phyloP scores from a whole-genome alignment of 2,113 vertebrate species.

The Brachirus orientalis region DNA sequence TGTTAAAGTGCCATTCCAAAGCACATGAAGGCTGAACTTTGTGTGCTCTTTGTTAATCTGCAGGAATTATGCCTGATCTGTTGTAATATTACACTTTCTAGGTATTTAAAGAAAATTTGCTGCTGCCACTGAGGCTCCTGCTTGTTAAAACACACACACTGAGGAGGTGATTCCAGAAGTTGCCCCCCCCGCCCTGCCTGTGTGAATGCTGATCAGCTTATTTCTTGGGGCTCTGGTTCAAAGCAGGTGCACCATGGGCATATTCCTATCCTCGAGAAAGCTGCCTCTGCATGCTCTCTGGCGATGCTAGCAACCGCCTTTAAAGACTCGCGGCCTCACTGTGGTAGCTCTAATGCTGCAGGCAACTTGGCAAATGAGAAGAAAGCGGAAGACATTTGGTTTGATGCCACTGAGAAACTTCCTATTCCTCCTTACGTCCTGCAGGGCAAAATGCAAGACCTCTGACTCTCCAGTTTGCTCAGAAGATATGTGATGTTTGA shows the following conservation, averaged over 20 bases:
- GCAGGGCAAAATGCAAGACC: conserved; percentile 22
- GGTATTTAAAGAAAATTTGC: neutral
- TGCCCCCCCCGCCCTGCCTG: neutral
- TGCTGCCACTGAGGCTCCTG: neutral
- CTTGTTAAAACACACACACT: conserved; percentile 12
- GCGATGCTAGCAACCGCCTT: conserved; percentile 50
- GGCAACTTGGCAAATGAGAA: conserved; percentile 56
- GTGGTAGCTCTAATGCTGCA: conserved; percentile 53
- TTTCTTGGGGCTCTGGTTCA: conserved; percentile 39
- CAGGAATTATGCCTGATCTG: too few relatives aligned
- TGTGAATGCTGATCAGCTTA: conserved; percentile 24
- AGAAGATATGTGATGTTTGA: conserved; percentile 20
- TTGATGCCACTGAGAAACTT: conserved; percentile 46
- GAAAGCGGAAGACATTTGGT: conserved; percentile 55
- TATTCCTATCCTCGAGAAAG: conserved; percentile 33
- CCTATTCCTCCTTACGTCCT: conserved; percentile 30
- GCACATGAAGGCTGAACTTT: too few relatives aligned
- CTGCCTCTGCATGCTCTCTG: conserved; percentile 49
- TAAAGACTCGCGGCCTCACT: conserved; percentile 59
- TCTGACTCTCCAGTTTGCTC: conserved; percentile 34
- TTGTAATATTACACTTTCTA: neutral
- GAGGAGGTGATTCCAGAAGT: conserved; percentile 18
- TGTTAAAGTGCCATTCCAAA: too few relatives aligned
- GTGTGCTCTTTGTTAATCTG: too few relatives aligned
- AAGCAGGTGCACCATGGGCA: conserved; percentile 38